Percentiles rank a stretch among this genome's conserved stretches.
phyloP scores from a whole-genome alignment of 1,140 invertebrate genomes.

The Cheumatopsyche charites region DNA sequence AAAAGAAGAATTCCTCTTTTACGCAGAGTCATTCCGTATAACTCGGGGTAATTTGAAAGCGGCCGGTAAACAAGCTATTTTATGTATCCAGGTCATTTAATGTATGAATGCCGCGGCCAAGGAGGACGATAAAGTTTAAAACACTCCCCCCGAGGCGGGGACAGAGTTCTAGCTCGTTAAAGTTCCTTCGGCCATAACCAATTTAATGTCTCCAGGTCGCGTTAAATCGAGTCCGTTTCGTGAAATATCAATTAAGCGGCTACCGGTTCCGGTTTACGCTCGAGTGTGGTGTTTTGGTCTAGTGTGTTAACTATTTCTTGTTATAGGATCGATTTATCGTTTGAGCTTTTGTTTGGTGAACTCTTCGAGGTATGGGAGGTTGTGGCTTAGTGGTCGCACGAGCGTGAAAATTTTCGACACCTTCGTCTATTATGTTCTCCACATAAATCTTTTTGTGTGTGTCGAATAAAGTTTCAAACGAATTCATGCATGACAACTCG shows the following conservation, averaged over 20 bases:
- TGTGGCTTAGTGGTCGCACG: too few relatives aligned
- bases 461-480: too few relatives aligned
- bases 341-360: too few relatives aligned
- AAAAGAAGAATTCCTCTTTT: slow-evolving; percentile 31
- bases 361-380: too few relatives aligned
- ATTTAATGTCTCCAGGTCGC: neutral
- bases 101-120: slow-evolving; percentile 22
- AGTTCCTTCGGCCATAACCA: slow-evolving; percentile 15
- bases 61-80: slow-evolving; percentile 34
- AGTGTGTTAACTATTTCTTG: too few relatives aligned
- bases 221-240: slow-evolving; percentile 16
- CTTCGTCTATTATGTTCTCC: too few relatives aligned
- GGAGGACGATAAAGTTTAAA: slow-evolving; percentile 31
- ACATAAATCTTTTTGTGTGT: too few relatives aligned
- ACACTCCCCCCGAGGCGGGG: neutral
- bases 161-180: slow-evolving; percentile 11
- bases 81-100: slow-evolving; percentile 37
- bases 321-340: too few relatives aligned
- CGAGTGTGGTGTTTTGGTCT: too few relatives aligned
- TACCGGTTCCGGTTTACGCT: neutral
- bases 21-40: slow-evolving; percentile 24
- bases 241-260: slow-evolving; percentile 12
- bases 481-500: too few relatives aligned
- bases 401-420: too few relatives aligned
- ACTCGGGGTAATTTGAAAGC: slow-evolving; percentile 19